Base-by-base conservation (phyloP, 92 coral and sea anemone species). In the Isaurus tuberculatus region DNA sequence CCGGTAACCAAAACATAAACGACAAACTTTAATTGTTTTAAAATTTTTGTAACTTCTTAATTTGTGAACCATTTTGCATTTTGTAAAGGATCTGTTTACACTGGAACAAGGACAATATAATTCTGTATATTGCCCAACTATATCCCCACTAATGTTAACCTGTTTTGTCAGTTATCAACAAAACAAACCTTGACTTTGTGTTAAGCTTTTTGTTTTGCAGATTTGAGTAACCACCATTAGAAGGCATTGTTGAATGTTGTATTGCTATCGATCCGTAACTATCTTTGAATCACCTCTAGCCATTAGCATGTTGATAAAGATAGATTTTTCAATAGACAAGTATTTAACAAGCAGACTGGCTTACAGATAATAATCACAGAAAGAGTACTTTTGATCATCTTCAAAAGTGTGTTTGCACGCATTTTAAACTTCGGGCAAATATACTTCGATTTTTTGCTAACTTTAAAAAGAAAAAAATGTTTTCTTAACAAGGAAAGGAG, bases 161-260 rank as follows among this genome's bases (percentile, higher is more conserved):
- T 77, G 33, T 25, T 75, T 57, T 57, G 53, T 77, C 26, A 55
- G 25, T 49, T 55, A 77, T 77, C 49, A 57, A 31, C 82, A 58
- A 77, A 77, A 77, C 82, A 77, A 77, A 57, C 65, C 63, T 75
- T 34, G 46, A 14, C 81, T 53, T 75, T 75, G 81, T 75, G 65
- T 19, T 23, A 3, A 58, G 22, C 33, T 77, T 79, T 61, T 88
- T 88, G 91, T 84, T 68, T 88, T 88, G 86, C 86, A 84, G 80
- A 88, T 84, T 61, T 73, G 83, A 58, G 51, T 79, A 84, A 66
- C 36, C 88, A 78, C 91, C 91, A 88, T 88, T 88, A 88, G 88
- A 72, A 53, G 23, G 65, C 32, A 58, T 88, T 88, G 88, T 88
- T 64, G 31, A 30, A 26, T 34, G 53, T 65, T 81, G 49, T 70